These are phyloP conservation scores for Armadillidium nasatum DNA, from an alignment of 1,140 invertebrate species.

Conservation along the genomic window DNA sequence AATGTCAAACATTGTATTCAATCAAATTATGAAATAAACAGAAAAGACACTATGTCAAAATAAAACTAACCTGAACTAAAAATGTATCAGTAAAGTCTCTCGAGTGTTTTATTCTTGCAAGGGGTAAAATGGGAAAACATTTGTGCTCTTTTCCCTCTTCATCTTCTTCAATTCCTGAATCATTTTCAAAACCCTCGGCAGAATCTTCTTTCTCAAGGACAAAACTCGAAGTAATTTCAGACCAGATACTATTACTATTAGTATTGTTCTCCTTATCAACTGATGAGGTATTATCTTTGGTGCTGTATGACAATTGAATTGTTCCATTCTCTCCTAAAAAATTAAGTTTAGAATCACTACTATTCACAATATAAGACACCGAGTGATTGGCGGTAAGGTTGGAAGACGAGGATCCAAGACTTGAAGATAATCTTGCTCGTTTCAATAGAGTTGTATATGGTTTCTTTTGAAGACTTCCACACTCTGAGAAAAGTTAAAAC, in stretches of 20 bases:
- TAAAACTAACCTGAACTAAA: conserved; percentile 50
- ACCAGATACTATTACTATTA: not conserved
- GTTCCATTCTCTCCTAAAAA: not conserved
- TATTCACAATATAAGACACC: not conserved
- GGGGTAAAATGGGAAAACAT: conserved; percentile 33
- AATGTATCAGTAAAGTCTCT: conserved; percentile 55
- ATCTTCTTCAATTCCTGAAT: not conserved
- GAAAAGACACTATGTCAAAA: too few species aligned
- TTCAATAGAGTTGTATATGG: conserved; percentile 18
- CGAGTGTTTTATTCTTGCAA: conserved; percentile 54
- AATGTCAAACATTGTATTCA: too few species aligned
- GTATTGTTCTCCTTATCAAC: not conserved
- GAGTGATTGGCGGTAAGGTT: conserved; percentile 28
- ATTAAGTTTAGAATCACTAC: not conserved
- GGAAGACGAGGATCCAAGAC: conserved; percentile 28
- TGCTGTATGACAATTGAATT: not conserved
- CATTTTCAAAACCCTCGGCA: conserved; percentile 29
- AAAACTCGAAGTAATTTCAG: not conserved
- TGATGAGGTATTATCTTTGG: not conserved
- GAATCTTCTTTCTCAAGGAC: conserved; percentile 21
- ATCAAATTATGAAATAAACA: too few species aligned
- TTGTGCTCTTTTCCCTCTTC: not conserved
- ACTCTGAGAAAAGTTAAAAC: conserved; percentile 24
- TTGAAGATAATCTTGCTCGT: conserved; percentile 21
- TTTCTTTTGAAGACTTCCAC: conserved; percentile 24